Conservation (phyloP, 2,113 vertebrate genomes). For the Tilapia sparmanii region DNA sequence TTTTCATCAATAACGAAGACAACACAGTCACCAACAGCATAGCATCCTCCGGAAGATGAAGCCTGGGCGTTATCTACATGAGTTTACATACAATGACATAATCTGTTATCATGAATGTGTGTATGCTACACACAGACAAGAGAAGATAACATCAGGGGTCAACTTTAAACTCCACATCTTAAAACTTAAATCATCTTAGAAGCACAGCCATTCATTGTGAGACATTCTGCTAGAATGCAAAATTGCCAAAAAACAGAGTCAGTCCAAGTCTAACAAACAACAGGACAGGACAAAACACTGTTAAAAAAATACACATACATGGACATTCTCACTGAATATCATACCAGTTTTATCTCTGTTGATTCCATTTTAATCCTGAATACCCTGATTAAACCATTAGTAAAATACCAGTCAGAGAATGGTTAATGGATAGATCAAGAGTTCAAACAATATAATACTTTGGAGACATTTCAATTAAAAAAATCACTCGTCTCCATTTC, state of each 20-base stretch:
- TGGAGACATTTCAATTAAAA: neutral
- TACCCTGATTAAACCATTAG: conserved; percentile 54
- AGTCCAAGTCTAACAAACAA: neutral
- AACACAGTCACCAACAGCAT: conserved; percentile 33
- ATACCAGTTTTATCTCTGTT: neutral
- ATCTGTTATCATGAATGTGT: conserved; percentile 20
- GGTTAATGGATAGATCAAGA: neutral
- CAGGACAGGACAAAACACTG: neutral
- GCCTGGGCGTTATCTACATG: conserved; percentile 31
- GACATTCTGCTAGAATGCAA: neutral
- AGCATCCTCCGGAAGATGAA: conserved; percentile 21
- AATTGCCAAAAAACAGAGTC: neutral
- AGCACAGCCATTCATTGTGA: neutral
- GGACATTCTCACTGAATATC: neutral
- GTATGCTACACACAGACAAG: conserved; percentile 13
- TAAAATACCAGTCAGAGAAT: conserved; percentile 19
- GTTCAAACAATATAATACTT: conserved; percentile 12
- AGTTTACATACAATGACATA: conserved; percentile 32
- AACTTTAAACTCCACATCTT: conserved; percentile 18
- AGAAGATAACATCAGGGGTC: neutral
- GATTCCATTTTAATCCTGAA: conserved; percentile 45
- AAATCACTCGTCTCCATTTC: conserved; percentile 7
- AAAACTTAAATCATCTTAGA: neutral
- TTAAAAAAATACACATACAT: neutral
- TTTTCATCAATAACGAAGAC: conserved; percentile 29